These are phyloP conservation scores for Syngnathus acus DNA, from an alignment of 2,797 vertebrate species.

Conservation along the genomic window DNA sequence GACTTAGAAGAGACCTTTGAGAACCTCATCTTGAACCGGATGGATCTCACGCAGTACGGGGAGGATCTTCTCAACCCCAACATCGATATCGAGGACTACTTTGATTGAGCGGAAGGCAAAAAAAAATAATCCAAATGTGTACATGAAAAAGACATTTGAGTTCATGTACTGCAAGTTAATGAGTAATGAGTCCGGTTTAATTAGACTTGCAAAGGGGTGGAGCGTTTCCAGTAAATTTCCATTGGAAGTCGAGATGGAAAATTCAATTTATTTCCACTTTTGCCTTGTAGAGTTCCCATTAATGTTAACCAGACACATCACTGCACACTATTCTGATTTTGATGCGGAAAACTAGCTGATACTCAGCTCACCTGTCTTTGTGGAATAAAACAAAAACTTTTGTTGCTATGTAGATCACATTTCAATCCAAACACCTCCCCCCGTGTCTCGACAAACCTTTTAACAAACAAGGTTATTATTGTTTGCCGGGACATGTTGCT, in stretches of 20 bases:
- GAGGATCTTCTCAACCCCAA: conserved; percentile 86
- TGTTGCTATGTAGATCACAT: conserved; percentile 39
- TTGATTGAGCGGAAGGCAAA: conserved; percentile 71
- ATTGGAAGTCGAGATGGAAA: not conserved
- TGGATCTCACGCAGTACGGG: conserved; percentile 86
- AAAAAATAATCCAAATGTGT: too few relatives aligned
- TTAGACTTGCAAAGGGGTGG: not conserved
- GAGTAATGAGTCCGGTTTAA: not conserved
- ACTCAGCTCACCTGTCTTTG: not conserved
- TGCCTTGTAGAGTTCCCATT: too few relatives aligned
- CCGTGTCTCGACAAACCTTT: conserved; percentile 11
- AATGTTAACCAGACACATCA: too few relatives aligned
- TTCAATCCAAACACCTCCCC: conserved; percentile 27
- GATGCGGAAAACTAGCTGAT: too few relatives aligned
- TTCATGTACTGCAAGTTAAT: not conserved
- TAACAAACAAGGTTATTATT: conserved; percentile 28
- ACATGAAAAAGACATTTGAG: too few relatives aligned
- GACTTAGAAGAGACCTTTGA: conserved; percentile 97
- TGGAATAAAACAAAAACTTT: conserved; percentile 4
- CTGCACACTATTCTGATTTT: too few relatives aligned
- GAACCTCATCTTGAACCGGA: conserved; percentile 94
- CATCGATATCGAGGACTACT: conserved; percentile 96
- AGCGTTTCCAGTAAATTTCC: not conserved
- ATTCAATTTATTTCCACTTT: too few relatives aligned
- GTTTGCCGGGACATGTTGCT: not conserved